Base-by-base conservation (phyloP, 2,888 invertebrate genomes). In the Slavum lentiscoides region DNA sequence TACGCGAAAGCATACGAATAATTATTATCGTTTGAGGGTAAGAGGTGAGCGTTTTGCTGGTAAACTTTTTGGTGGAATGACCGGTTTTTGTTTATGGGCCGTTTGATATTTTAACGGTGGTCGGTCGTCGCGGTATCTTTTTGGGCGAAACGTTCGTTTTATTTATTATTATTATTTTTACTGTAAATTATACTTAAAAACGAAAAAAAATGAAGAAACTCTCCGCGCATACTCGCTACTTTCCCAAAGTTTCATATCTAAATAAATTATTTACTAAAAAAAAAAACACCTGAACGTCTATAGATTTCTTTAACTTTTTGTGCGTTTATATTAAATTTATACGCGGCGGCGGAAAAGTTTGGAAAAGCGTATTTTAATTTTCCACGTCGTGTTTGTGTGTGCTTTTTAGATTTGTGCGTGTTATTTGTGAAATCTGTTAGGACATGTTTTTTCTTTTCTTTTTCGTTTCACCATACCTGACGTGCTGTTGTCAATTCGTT, bases 191-290 rank as follows among this genome's bases (percentile, higher is more conserved):
- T 61, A 30, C 61, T n/a, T 11, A 3, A 61, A 61, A 21, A 43
- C 19, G 21, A 30, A 19, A 15, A 53, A 30, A 39, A 55, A 58
- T 19, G 15, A 21, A 61, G 23, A 61, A 73, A 49, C 49, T 9
- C 19, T 30, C 19, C 23, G 59, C 4, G 30, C 30, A 30, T 30
- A 30, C 30, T 39, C 39, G 15, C 43, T 11, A 37, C 73, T 11
- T 23, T 73, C 17, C 49, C 30, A 19, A 61, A 61, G 73, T 73
- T 62, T 73, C 19, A 13, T 23, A 49, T 73, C 61, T 15, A 49
- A 73, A 73, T 73, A 73, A 73, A 73, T 73, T 73, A 62, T 73
- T 61, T 23, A 7, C 61, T 6, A 39, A n/a, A 11, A 30, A 30
- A 30, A 1, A 30, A 30, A 30, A 1, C 30, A 30, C 73, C 61